These are phyloP conservation scores for Akabosia matsudoensis DNA, from an alignment of 1,140 invertebrate species.

Conservation along the genomic window DNA sequence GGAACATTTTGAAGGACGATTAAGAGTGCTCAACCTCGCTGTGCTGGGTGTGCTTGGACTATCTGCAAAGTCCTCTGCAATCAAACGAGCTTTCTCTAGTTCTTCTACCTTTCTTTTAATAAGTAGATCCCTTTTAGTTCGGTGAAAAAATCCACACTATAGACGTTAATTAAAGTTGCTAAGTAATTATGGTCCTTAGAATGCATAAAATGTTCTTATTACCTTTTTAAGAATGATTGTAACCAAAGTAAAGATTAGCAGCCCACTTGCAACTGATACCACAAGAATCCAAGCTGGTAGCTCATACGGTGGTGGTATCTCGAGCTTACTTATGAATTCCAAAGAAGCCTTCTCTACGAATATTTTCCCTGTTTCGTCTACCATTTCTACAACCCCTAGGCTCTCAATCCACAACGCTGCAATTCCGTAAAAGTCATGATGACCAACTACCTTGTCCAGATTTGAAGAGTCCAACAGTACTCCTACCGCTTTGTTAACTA, in stretches of 20 bases:
- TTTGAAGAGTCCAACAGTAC: not conserved
- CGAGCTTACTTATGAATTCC: not conserved
- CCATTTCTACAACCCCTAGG: not conserved
- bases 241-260: slow-evolving; percentile 22
- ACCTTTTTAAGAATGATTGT: slow-evolving; percentile 28
- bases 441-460: not conserved
- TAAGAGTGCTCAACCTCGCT: not conserved
- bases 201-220: too few relatives aligned
- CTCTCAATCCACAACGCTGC: slow-evolving; percentile 6
- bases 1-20: too few relatives aligned
- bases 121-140: slow-evolving; percentile 24
- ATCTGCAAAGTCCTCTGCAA: not conserved
- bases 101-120: not conserved
- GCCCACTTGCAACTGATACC: slow-evolving; percentile 23
- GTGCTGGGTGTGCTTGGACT: not conserved
- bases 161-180: not conserved
- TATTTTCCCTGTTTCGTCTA: slow-evolving; percentile 15
- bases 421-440: not conserved
- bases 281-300: slow-evolving; percentile 33
- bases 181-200: not conserved
- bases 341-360: slow-evolving; percentile 2
- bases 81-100: not conserved
- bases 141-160: slow-evolving; percentile 29
- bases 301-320: not conserved
- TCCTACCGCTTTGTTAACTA: not conserved